Evolutionary conservation across 2,797 vertebrate genomes (phyloP).

Genomic region (Ataeniobius toweri): DNA sequence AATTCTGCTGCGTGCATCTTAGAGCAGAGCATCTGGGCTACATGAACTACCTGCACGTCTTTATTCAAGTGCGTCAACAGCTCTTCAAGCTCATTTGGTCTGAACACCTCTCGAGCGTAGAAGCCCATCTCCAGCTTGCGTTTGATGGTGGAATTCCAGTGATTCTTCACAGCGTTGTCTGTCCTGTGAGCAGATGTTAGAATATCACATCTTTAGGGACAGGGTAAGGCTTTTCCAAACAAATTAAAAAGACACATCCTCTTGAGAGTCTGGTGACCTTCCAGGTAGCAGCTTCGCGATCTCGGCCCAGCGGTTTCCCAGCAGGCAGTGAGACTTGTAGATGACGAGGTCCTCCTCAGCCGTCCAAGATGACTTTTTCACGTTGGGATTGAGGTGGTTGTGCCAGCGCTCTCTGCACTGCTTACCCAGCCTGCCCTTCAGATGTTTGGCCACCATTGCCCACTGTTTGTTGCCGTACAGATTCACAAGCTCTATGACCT

Average conservation of each 20-base stretch:
- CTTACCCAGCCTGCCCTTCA: constrained; percentile 95
- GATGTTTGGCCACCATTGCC: constrained; percentile 94
- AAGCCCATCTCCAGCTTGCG: constrained; percentile 93
- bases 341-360: constrained; percentile 96
- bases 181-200: constrained; percentile 79
- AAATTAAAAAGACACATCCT: background rate
- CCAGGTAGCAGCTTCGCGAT: constrained; percentile 97
- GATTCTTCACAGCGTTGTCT: constrained; percentile 99
- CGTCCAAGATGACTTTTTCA: constrained; percentile 98
- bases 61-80: constrained; percentile 57
- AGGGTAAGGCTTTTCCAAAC: background rate
- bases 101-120: constrained; percentile 80
- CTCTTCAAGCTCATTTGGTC: constrained; percentile 72
- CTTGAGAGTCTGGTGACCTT: constrained; percentile 75
- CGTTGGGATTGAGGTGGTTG: constrained; percentile 96
- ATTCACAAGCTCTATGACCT: constrained; percentile 97
- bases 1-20: background rate
- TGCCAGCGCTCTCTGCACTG: constrained; percentile 98
- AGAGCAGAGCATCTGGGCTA: background rate
- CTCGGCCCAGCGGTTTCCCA: constrained; percentile 98
- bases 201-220: background rate
- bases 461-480: constrained; percentile 96
- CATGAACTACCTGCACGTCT: constrained; percentile 64
- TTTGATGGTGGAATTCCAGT: constrained; percentile 99
- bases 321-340: constrained; percentile 91